phyloP scores from a whole-genome alignment of 2,797 vertebrate genomes.

The Carapus acus region DNA sequence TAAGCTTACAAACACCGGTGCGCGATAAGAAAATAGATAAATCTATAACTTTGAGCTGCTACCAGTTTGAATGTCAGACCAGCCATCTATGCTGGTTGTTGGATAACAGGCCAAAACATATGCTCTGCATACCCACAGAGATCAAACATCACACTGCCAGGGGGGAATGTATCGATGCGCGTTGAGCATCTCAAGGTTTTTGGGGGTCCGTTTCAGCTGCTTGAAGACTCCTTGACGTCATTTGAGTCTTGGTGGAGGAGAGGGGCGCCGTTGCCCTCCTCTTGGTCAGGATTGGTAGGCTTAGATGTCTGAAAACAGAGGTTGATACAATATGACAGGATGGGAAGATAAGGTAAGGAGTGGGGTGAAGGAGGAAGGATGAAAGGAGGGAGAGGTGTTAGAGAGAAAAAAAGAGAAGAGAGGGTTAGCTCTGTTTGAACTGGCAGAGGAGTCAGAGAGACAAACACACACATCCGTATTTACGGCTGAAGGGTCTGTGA shows the following conservation, averaged over 20 bases:
- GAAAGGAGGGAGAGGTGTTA: constrained; percentile 1
- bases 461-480: neutral
- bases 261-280: constrained; percentile 40
- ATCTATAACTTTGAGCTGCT: neutral
- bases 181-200: neutral
- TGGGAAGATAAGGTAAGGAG: constrained; percentile 9
- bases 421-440: constrained; percentile 34
- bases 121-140: constrained; percentile 6
- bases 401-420: constrained; percentile 6
- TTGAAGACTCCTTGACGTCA: constrained; percentile 9
- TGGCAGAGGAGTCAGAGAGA: constrained; percentile 12
- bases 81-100: neutral
- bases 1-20: neutral
- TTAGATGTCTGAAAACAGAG: constrained; percentile 44
- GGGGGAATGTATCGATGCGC: neutral
- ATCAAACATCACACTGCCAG: neutral
- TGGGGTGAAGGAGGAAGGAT: neutral
- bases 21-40: constrained; percentile 1
- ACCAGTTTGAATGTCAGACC: constrained; percentile 2
- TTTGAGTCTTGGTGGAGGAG: constrained; percentile 19
- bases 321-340: constrained; percentile 19
- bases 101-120: neutral
- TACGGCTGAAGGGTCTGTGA: neutral
- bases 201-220: constrained; percentile 20
- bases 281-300: neutral